A percentile compares a stretch with the other conserved stretches of the same genome.
phyloP scores from a whole-genome alignment of 2,797 vertebrate species.

The Mico argentatus region DNA sequence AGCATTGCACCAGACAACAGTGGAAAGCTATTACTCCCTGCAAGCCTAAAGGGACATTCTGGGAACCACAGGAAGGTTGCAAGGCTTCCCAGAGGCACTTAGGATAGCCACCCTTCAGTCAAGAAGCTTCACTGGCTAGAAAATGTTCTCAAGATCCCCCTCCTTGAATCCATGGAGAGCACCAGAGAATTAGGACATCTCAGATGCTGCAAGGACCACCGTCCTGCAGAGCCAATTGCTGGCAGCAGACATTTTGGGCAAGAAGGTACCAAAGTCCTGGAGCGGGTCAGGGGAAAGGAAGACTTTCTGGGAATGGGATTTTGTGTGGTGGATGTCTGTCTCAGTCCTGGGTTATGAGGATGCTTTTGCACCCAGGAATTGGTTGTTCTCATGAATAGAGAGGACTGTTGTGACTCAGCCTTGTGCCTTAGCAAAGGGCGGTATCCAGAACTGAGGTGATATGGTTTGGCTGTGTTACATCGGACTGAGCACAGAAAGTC shows the following conservation, averaged over 20 bases:
- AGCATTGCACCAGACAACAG: neutral
- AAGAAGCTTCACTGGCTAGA: neutral
- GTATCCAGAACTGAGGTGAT: neutral
- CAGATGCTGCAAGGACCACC: neutral
- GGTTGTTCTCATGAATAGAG: neutral
- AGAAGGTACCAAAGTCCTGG: neutral
- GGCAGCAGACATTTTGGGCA: neutral
- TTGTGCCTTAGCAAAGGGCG: neutral
- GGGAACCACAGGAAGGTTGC: neutral
- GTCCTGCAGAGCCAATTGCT: neutral
- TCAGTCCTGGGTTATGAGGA: neutral
- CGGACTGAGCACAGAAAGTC: no score
- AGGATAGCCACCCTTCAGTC: neutral
- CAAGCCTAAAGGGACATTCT: neutral
- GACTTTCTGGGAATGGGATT: neutral
- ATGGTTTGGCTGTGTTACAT: neutral
- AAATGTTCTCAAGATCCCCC: neutral
- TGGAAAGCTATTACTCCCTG: neutral
- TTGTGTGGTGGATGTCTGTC: neutral
- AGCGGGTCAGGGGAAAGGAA: neutral
- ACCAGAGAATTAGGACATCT: neutral
- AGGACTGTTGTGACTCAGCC: no score
- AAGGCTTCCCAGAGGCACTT: neutral
- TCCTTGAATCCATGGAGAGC: neutral
- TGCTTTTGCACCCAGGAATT: neutral